Conservation (phyloP, 1,140 invertebrate genomes). For the Phthorimaea operculella region DNA sequence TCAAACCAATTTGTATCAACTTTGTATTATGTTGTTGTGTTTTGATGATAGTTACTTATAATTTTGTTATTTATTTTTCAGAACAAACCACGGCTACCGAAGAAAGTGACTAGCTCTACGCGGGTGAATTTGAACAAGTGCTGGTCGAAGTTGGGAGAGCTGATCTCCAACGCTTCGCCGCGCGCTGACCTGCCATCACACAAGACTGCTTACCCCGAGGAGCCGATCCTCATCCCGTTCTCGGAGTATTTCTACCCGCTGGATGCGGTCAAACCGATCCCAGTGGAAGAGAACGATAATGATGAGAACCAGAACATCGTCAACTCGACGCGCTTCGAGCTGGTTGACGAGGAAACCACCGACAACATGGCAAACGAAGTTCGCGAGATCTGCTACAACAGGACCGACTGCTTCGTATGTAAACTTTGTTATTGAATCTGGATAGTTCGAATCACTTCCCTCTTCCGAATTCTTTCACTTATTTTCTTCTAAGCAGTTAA, state of each 20-base stretch:
- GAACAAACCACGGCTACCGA: constrained; percentile 65
- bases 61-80: constrained; percentile 40
- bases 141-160: constrained; percentile 69
- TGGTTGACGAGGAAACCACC: constrained; percentile 58
- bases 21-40: not conserved
- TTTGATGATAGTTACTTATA: constrained; percentile 12
- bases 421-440: constrained; percentile 51
- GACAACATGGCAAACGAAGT: constrained; percentile 70
- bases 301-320: constrained; percentile 49
- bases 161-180: constrained; percentile 57
- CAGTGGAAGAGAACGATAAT: constrained; percentile 50
- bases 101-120: constrained; percentile 62
- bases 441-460: constrained; percentile 18
- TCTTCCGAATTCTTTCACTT: constrained; percentile 22
- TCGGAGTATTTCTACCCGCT: constrained; percentile 51
- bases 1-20: not conserved
- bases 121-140: constrained; percentile 70
- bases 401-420: constrained; percentile 55
- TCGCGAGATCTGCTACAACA: constrained; percentile 61
- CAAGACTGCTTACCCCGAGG: constrained; percentile 53
- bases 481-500: constrained; percentile 44
- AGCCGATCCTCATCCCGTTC: constrained; percentile 50
- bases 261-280: constrained; percentile 54
- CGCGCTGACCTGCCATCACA: constrained; percentile 57
- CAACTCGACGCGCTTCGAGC: constrained; percentile 51